These are phyloP conservation scores for Bembecia ichneumoniformis DNA, from an alignment of 2,888 invertebrate genomes.

Conservation along the genomic window DNA sequence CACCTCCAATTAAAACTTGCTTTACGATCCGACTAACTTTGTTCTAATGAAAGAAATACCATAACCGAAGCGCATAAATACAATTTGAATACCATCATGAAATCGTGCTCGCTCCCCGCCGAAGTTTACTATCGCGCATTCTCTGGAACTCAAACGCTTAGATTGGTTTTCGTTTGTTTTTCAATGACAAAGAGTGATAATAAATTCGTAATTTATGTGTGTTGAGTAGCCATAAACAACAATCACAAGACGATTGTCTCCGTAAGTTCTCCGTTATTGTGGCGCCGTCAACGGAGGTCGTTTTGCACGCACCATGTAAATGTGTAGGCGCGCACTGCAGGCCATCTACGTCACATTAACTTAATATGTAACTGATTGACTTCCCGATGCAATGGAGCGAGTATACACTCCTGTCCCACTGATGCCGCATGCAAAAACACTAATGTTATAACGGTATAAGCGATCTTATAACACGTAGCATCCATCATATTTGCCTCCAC, in stretches of 20 bases:
- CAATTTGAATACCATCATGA: slow-evolving; percentile 6
- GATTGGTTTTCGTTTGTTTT: no score
- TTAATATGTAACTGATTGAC: slow-evolving; percentile 70
- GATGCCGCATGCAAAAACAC: slow-evolving; percentile 62
- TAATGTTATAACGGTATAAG: slow-evolving; percentile 58
- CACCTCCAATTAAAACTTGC: slow-evolving; percentile 48
- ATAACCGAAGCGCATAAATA: background rate
- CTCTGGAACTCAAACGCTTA: no score
- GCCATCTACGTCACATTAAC: slow-evolving; percentile 62
- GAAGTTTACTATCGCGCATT: background rate
- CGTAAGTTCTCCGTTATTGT: slow-evolving; percentile 33
- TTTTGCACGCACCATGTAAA: slow-evolving; percentile 47
- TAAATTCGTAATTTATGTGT: background rate
- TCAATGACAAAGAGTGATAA: background rate
- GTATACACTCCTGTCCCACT: slow-evolving; percentile 55
- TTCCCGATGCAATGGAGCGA: slow-evolving; percentile 45
- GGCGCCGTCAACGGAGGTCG: slow-evolving; percentile 28
- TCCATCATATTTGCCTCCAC: slow-evolving; percentile 18
- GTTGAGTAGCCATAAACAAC: slow-evolving; percentile 22
- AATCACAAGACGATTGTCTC: slow-evolving; percentile 43
- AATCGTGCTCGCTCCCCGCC: slow-evolving; percentile 15
- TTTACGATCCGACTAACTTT: slow-evolving; percentile 37
- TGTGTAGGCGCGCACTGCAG: slow-evolving; percentile 37
- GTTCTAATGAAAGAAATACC: slow-evolving; percentile 36
- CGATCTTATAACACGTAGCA: slow-evolving; percentile 37